Conservation (phyloP, 1,140 invertebrate genomes). For the Caenorhabditis briggsae region DNA sequence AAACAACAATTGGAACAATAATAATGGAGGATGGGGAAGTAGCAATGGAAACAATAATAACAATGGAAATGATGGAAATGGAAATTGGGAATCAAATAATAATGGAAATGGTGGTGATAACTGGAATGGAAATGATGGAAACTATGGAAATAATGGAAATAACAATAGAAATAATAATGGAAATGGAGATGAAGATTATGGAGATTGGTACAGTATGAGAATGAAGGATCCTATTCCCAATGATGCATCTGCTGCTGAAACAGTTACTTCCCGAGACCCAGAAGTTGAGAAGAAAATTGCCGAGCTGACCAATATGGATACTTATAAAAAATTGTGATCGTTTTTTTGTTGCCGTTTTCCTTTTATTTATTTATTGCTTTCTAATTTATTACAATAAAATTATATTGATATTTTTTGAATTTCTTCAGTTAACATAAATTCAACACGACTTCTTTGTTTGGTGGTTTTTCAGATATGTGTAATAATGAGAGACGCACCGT, state of each 20-base stretch:
- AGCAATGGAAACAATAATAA: slow-evolving; percentile 34
- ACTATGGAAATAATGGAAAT: slow-evolving; percentile 28
- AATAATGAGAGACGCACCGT: too few species aligned
- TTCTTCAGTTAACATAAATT: too few species aligned
- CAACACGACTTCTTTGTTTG: too few species aligned
- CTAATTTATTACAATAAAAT: slow-evolving; percentile 37
- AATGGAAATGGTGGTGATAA: neutral
- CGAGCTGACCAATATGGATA: slow-evolving; percentile 19
- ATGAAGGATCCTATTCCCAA: slow-evolving; percentile 24
- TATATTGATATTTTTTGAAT: too few species aligned
- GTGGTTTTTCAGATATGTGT: too few species aligned
- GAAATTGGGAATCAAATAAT: slow-evolving; percentile 45
- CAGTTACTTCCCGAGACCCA: neutral
- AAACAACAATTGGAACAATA: slow-evolving; percentile 28
- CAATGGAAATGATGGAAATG: slow-evolving; percentile 34
- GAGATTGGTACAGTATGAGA: slow-evolving; percentile 44
- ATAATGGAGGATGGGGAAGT: neutral
- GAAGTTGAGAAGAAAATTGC: slow-evolving; percentile 36
- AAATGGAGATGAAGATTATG: slow-evolving; percentile 42
- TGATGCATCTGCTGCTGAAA: neutral
- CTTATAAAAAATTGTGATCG: slow-evolving; percentile 20
- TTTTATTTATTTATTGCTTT: neutral
- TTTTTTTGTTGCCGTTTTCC: too few species aligned
- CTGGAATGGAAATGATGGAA: slow-evolving; percentile 35
- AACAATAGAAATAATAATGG: slow-evolving; percentile 30